Conservation (phyloP, 92 coral and sea anemone species). For the Hydrozoanthus gracilis region DNA sequence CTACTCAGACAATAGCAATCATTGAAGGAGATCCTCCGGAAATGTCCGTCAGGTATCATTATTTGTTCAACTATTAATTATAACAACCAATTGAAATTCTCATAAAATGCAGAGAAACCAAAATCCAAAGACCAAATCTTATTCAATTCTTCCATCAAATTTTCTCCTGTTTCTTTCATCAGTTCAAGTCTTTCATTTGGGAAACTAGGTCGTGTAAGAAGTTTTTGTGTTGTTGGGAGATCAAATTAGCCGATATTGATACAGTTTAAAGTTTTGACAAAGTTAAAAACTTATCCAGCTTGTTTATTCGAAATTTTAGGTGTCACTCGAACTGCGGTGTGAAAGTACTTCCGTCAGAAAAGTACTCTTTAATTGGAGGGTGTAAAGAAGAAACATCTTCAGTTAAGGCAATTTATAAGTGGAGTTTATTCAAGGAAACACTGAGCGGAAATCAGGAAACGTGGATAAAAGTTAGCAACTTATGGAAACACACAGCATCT, state of each 20-base stretch:
- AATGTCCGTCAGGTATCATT: slow-evolving; percentile 52
- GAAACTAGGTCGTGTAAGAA: too few species aligned
- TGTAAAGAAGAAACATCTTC: slow-evolving; percentile 4
- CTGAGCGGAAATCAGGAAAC: not conserved
- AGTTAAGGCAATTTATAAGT: slow-evolving; percentile 6
- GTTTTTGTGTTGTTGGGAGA: too few species aligned
- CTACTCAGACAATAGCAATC: slow-evolving; percentile 58
- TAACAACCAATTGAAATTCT: not conserved
- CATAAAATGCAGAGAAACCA: too few species aligned
- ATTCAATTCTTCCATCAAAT: too few species aligned
- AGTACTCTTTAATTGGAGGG: slow-evolving; percentile 28
- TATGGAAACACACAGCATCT: slow-evolving; percentile 30
- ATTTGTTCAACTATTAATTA: too few species aligned
- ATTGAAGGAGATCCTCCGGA: slow-evolving; percentile 77
- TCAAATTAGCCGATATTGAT: too few species aligned
- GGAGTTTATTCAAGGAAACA: slow-evolving; percentile 20
- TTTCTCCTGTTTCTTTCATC: too few species aligned
- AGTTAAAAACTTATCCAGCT: too few species aligned
- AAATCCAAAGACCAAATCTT: too few species aligned
- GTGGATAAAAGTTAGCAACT: not conserved
- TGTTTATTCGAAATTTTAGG: not conserved
- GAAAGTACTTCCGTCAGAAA: slow-evolving; percentile 30
- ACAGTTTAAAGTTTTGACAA: too few species aligned
- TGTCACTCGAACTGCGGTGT: slow-evolving; percentile 36
- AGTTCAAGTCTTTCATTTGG: too few species aligned